A percentile compares a stretch with the other conserved stretches of the same genome.
These are phyloP conservation scores for Petrolisthes cinctipes DNA, from an alignment of 2,888 invertebrate genomes.

Conservation along the genomic window DNA sequence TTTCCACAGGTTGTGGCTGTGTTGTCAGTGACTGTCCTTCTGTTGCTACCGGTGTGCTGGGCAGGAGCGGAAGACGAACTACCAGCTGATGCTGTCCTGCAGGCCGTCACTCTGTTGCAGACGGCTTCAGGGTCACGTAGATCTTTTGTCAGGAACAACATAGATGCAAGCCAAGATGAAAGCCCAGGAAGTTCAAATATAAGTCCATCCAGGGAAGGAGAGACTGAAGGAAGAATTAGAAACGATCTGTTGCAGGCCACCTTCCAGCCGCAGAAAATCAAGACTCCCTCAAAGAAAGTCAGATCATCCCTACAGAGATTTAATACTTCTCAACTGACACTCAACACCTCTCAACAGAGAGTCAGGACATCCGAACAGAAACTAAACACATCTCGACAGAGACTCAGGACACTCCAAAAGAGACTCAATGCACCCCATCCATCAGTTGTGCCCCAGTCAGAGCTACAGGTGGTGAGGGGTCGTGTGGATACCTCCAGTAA, in stretches of 20 bases:
- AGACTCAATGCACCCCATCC: not conserved
- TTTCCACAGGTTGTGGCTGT: constrained; percentile 30
- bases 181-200: not conserved
- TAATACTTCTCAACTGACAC: no score
- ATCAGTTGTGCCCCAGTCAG: not conserved
- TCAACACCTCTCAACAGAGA: not conserved
- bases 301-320: not conserved
- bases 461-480: not conserved
- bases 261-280: not conserved
- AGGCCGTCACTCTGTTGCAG: constrained; percentile 38
- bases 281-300: not conserved
- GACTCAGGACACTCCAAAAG: not conserved
- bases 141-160: not conserved
- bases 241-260: not conserved
- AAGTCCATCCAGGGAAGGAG: not conserved
- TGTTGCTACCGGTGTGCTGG: not conserved
- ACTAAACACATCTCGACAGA: not conserved
- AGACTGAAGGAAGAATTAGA: not conserved
- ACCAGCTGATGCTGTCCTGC: constrained; percentile 42
- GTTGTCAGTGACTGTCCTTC: constrained; percentile 13
- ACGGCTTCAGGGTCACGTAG: not conserved
- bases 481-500: constrained; percentile 27
- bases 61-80: constrained; percentile 36
- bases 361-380: not conserved
- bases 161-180: not conserved